These are phyloP conservation scores for Danio kyathit DNA, from an alignment of 2,797 vertebrate species.

Conservation along the genomic window DNA sequence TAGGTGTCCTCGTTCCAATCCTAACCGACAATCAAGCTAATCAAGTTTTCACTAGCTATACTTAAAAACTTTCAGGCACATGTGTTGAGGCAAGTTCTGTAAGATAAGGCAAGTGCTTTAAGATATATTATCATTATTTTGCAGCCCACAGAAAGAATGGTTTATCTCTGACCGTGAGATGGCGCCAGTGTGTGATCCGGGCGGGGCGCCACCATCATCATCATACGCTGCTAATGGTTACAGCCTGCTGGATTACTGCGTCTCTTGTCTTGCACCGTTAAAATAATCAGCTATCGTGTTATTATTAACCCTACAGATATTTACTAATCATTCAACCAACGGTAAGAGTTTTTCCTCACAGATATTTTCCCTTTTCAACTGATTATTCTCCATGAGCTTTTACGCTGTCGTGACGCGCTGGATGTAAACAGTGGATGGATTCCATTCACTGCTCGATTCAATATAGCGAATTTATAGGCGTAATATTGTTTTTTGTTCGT, in stretches of 20 bases:
- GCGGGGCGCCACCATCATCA: constrained; percentile 31
- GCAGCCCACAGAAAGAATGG: no score
- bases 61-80: no score
- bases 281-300: not conserved
- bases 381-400: not conserved
- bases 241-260: not conserved
- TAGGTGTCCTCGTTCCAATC: no score
- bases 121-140: no score
- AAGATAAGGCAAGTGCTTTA: no score
- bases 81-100: no score
- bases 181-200: constrained; percentile 18
- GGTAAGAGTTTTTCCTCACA: constrained; percentile 17
- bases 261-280: not conserved
- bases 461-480: not conserved
- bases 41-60: no score
- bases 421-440: constrained; percentile 33
- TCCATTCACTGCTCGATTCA: no score
- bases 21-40: no score
- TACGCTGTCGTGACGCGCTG: constrained; percentile 7
- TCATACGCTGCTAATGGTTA: not conserved
- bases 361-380: not conserved
- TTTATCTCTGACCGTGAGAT: not conserved
- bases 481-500: no score
- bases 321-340: not conserved
- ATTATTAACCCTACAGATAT: not conserved